Conservation (phyloP, 1,140 invertebrate genomes). For the Drosophila arawakana region DNA sequence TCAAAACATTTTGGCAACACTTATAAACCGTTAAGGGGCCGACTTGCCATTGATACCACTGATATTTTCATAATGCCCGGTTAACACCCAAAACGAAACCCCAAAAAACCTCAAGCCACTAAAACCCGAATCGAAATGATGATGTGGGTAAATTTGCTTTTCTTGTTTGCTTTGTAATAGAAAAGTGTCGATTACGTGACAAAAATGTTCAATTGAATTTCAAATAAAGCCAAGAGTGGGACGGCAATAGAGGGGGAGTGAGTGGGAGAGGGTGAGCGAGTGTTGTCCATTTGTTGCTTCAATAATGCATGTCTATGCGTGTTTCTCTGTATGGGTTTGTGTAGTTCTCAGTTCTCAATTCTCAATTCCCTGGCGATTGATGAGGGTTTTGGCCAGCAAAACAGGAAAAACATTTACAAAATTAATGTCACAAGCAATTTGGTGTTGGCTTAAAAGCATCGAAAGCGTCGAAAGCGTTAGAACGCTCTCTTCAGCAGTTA, state of each 20-base stretch:
- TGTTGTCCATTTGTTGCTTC: slow-evolving; percentile 73
- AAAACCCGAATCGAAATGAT: slow-evolving; percentile 37
- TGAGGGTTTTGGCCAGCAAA: slow-evolving; percentile 50
- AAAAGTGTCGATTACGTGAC: slow-evolving; percentile 82
- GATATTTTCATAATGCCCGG: slow-evolving; percentile 55
- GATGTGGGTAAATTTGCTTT: slow-evolving; percentile 66
- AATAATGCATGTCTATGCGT: slow-evolving; percentile 67
- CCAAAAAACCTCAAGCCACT: not conserved
- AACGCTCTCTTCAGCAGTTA: slow-evolving; percentile 12
- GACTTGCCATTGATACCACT: slow-evolving; percentile 39
- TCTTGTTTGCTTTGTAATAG: slow-evolving; percentile 68
- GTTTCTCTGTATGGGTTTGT: slow-evolving; percentile 13
- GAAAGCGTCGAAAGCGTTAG: slow-evolving; percentile 10
- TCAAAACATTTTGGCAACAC: slow-evolving; percentile 64
- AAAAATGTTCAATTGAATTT: slow-evolving; percentile 82
- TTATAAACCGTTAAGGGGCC: slow-evolving; percentile 67
- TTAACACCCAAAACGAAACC: slow-evolving; percentile 24
- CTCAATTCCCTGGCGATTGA: slow-evolving; percentile 66
- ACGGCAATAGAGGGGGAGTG: not conserved
- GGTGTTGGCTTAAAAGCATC: slow-evolving; percentile 36
- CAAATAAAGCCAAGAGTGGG: slow-evolving; percentile 58
- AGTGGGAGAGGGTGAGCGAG: not conserved
- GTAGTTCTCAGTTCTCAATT: slow-evolving; percentile 27
- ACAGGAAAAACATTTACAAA: slow-evolving; percentile 55
- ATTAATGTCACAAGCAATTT: slow-evolving; percentile 71